A percentile compares a stretch with the other conserved stretches of the same genome.
Conservation (phyloP, 2,113 vertebrate species). For the Prietella phreatophila region DNA sequence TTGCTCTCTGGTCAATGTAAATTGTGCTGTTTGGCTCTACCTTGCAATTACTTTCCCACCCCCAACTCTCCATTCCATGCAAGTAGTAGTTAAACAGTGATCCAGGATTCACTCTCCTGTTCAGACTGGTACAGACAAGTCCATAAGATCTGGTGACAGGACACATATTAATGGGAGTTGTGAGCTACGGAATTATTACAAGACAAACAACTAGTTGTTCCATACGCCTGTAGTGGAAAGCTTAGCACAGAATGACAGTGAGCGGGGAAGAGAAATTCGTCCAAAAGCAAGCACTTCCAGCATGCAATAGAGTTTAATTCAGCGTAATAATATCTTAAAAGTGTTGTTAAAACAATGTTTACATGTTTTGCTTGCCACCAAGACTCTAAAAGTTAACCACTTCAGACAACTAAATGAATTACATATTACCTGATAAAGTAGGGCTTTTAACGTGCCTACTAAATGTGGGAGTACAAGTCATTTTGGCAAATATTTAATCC, state of each 20-base stretch:
- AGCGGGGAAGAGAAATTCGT: neutral
- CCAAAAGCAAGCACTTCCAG: neutral
- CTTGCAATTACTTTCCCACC: slow-evolving; percentile 52
- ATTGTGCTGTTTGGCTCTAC: slow-evolving; percentile 43
- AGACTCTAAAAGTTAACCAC: neutral
- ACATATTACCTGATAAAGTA: neutral
- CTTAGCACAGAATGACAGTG: neutral
- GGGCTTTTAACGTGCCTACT: neutral
- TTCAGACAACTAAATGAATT: slow-evolving; percentile 9
- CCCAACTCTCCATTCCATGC: slow-evolving; percentile 26
- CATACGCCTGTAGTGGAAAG: neutral
- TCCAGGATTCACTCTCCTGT: slow-evolving; percentile 57
- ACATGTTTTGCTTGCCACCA: neutral
- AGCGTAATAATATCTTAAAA: neutral
- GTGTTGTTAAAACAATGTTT: neutral
- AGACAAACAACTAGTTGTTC: slow-evolving; percentile 27
- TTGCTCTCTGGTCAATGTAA: slow-evolving; percentile 23
- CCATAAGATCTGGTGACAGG: slow-evolving; percentile 58
- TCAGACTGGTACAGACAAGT: slow-evolving; percentile 60
- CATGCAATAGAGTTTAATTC: neutral
- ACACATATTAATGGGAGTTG: slow-evolving; percentile 55
- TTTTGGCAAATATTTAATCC: neutral
- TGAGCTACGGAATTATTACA: slow-evolving; percentile 52
- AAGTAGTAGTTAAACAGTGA: slow-evolving; percentile 57
- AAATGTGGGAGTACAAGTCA: slow-evolving; percentile 6